phyloP scores from a whole-genome alignment of 2,888 invertebrate genomes.

The Falcaria lacertinaria region DNA sequence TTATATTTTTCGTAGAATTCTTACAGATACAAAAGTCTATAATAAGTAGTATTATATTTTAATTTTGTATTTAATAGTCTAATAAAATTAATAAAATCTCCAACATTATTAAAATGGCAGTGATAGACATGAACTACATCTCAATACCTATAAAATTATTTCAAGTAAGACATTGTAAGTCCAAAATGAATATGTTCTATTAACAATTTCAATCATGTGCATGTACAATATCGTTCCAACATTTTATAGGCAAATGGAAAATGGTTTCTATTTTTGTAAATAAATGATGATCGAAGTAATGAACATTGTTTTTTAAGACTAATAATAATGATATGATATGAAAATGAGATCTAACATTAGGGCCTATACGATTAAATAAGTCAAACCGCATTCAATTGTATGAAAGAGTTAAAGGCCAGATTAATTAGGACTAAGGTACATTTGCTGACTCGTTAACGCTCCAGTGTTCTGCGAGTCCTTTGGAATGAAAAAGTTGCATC shows the following conservation, averaged over 20 bases:
- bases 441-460: slow-evolving; percentile 36
- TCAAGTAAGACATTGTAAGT: neutral
- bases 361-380: slow-evolving; percentile 10
- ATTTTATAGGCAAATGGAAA: slow-evolving; percentile 41
- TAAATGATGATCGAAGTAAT: slow-evolving; percentile 53
- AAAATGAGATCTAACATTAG: slow-evolving; percentile 39
- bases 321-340: slow-evolving; percentile 12
- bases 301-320: slow-evolving; percentile 17
- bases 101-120: slow-evolving; percentile 25
- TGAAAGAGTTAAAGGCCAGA: slow-evolving; percentile 39
- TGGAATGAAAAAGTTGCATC: slow-evolving; percentile 34
- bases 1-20: slow-evolving; percentile 27
- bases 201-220: slow-evolving; percentile 52
- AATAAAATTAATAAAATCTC: neutral
- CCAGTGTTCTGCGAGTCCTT: slow-evolving; percentile 43
- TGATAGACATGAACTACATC: slow-evolving; percentile 18
- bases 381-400: slow-evolving; percentile 15
- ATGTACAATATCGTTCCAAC: slow-evolving; percentile 43
- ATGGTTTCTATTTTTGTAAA: slow-evolving; percentile 74
- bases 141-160: neutral
- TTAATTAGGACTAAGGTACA: slow-evolving; percentile 42
- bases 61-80: slow-evolving; percentile 3
- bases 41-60: slow-evolving; percentile 8
- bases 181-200: slow-evolving; percentile 7
- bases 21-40: slow-evolving; percentile 20